A percentile compares a stretch with the other conserved stretches of the same genome.
These are phyloP conservation scores for Bombus haemorrhoidalis DNA, from an alignment of 1,140 invertebrate species.

Conservation along the genomic window DNA sequence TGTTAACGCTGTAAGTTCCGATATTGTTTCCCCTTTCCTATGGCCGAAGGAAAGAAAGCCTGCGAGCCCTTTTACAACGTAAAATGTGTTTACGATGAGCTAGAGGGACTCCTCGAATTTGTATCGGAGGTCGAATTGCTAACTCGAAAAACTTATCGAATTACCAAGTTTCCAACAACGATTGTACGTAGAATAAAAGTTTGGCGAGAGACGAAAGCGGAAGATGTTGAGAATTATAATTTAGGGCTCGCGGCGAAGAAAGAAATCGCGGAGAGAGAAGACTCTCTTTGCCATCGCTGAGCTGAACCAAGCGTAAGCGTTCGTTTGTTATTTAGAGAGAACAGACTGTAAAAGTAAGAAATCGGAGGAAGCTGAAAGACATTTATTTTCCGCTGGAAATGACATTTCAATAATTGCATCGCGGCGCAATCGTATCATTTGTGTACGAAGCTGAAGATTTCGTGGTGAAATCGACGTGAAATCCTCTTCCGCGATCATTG, in stretches of 20 bases:
- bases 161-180: background rate
- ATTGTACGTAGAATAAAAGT: background rate
- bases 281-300: too few relatives aligned
- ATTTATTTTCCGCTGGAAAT: slow-evolving; percentile 27
- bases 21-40: slow-evolving; percentile 24
- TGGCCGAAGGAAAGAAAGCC: background rate
- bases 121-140: background rate
- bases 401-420: slow-evolving; percentile 44
- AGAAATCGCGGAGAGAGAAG: too few relatives aligned
- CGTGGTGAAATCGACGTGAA: slow-evolving; percentile 46
- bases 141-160: background rate
- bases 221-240: background rate
- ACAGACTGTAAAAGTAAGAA: background rate
- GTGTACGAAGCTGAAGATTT: slow-evolving; percentile 44
- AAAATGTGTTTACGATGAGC: background rate
- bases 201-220: background rate
- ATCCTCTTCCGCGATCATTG: slow-evolving; percentile 46
- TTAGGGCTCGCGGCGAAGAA: background rate
- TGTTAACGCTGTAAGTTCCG: slow-evolving; percentile 23
- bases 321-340: background rate
- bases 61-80: background rate
- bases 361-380: too few relatives aligned
- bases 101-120: background rate
- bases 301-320: background rate
- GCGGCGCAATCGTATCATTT: slow-evolving; percentile 44